Conservation (phyloP, 2,888 invertebrate species). For the Drosophila merina region DNA sequence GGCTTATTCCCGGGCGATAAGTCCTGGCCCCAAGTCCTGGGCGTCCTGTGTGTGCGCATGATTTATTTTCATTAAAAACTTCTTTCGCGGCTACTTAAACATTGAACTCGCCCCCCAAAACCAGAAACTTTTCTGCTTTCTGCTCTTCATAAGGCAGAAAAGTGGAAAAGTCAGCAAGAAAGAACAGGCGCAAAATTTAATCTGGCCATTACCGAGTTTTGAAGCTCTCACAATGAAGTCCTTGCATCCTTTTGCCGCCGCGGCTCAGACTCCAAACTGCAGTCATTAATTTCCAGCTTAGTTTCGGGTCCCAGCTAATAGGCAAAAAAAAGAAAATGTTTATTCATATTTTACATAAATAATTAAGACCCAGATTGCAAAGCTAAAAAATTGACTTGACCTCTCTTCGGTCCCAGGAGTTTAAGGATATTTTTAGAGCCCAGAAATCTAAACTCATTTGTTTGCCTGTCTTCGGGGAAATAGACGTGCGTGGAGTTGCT, state of each 20-base stretch:
- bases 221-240: constrained; percentile 21
- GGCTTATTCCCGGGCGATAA: constrained; percentile 36
- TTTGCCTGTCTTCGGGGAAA: constrained; percentile 42
- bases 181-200: constrained; percentile 56
- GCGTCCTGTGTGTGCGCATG: constrained; percentile 56
- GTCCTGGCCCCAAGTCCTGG: constrained; percentile 23
- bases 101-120: constrained; percentile 39
- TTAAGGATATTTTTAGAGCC: constrained; percentile 40
- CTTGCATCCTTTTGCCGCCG: constrained; percentile 35
- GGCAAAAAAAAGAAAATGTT: constrained; percentile 49
- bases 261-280: constrained; percentile 47
- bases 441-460: constrained; percentile 62
- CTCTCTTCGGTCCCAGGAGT: constrained; percentile 27
- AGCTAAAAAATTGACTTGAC: constrained; percentile 60
- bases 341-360: constrained; percentile 25
- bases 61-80: constrained; percentile 72
- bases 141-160: constrained; percentile 44
- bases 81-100: constrained; percentile 53
- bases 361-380: constrained; percentile 57
- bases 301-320: constrained; percentile 34
- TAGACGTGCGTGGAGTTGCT: constrained; percentile 44
- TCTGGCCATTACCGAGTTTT: constrained; percentile 72
- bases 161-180: constrained; percentile 65
- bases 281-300: constrained; percentile 76
- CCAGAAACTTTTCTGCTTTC: constrained; percentile 42